Conservation (phyloP, 1,140 invertebrate species). For the Hestina assimilis region DNA sequence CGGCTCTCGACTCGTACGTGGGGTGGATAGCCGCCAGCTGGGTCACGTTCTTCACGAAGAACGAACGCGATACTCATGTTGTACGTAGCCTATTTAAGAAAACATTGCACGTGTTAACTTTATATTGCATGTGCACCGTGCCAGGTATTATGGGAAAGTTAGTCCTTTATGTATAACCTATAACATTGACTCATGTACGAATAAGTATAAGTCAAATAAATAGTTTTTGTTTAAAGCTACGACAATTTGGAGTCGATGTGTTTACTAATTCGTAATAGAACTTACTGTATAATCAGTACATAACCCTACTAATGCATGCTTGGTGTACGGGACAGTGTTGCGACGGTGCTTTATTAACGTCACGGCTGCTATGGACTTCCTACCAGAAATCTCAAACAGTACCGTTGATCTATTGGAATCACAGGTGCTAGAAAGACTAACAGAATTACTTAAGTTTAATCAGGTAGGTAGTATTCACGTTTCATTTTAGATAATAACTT, state of each 20-base stretch:
- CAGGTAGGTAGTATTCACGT: constrained; percentile 19
- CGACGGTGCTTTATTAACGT: constrained; percentile 61
- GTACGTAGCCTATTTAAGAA: constrained; percentile 49
- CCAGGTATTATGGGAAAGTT: constrained; percentile 1
- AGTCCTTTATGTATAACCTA: neutral
- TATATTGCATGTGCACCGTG: constrained; percentile 20
- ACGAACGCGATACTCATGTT: constrained; percentile 61
- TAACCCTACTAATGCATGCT: constrained; percentile 37
- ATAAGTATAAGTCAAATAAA: constrained; percentile 4
- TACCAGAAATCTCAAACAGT: constrained; percentile 27
- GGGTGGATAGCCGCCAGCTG: constrained; percentile 66
- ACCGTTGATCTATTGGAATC: constrained; percentile 31
- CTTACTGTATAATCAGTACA: constrained; percentile 17
- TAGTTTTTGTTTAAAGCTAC: too few relatives aligned
- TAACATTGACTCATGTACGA: neutral
- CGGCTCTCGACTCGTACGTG: constrained; percentile 64
- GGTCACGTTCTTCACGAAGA: constrained; percentile 64
- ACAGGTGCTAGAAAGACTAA: constrained; percentile 44
- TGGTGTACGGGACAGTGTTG: constrained; percentile 59
- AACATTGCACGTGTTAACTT: neutral
- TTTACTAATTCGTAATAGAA: neutral
- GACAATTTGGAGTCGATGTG: neutral
- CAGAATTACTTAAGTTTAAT: constrained; percentile 45
- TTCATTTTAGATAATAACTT: too few relatives aligned
- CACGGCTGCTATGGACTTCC: constrained; percentile 36